Evolutionary conservation across 2,888 invertebrate genomes (phyloP), one percentile per base, ranked within the genome.

Genomic region (Holacanthella duospinosa): DNA sequence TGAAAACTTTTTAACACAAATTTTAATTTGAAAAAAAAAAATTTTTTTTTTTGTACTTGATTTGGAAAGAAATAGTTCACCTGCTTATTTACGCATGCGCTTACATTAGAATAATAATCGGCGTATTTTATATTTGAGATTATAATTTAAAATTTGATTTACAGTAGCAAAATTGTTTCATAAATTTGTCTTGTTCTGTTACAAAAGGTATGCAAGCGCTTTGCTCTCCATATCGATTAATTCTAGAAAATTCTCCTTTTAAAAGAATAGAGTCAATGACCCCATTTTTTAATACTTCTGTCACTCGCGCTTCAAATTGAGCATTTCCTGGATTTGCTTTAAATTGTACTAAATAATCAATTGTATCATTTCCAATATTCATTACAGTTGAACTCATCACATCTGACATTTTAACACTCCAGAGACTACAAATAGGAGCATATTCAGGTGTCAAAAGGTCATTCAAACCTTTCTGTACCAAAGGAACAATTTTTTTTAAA

Each of bases 151-250:
- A n/a, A n/a, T n/a, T n/a, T n/a, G n/a, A n/a, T 36, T 58, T 61
- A 19, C 61, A 61, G 1, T 55, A 25, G 27, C 64, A 64, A 27
- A 58, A 43, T 28, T 61, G 55, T 48, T 61, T 64, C 61, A 64
- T 58, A 53, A 21, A 12, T 29, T 61, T 64, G n/a, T 64, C 64
- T 2, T 12, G 24, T 25, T 58, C 61, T 29, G 58, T 61, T 12
- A 21, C 21, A 9, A 9, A 21, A 2, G 19, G 25, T 16, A 64
- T 27, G 28, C 64, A 64, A 43, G 48, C 48, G 36, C 64, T 64
- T 29, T 64, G 64, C 16, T 61, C 28, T 2, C 64, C 58, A 36
- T 61, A 64, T 1, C 12, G 1, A 29, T 61, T 61, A 12, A 61
- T 58, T 2, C 61, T 21, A n/a, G 29, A 24, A 19, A 64, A 54